phyloP scores from a whole-genome alignment of 2,888 invertebrate genomes.

The Euplexia lucipara region DNA sequence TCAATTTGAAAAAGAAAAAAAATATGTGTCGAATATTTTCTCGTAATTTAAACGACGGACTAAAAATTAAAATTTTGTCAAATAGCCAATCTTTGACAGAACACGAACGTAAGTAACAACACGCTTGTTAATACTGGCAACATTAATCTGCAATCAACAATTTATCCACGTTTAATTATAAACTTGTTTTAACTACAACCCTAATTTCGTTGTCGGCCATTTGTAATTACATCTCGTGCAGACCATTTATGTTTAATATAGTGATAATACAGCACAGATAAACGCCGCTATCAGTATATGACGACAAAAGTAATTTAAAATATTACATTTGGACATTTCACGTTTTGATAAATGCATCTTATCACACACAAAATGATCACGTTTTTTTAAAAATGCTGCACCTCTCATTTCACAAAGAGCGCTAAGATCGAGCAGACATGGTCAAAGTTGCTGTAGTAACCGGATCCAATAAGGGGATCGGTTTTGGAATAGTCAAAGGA shows the following conservation, averaged over 20 bases:
- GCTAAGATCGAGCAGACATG: constrained; percentile 28
- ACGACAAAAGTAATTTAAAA: constrained; percentile 3
- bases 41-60: too few relatives aligned
- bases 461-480: constrained; percentile 93
- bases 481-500: constrained; percentile 91
- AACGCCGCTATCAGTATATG: not conserved
- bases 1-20: too few relatives aligned
- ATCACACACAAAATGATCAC: not conserved
- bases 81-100: constrained; percentile 6
- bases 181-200: constrained; percentile 25
- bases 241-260: constrained; percentile 16
- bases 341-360: too few relatives aligned
- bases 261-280: constrained; percentile 32
- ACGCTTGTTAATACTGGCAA: not conserved
- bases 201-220: constrained; percentile 31
- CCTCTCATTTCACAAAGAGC: constrained; percentile 12
- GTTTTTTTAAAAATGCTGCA: not conserved
- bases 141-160: constrained; percentile 18
- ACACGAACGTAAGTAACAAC: not conserved
- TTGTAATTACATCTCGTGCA: constrained; percentile 31
- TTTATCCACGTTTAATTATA: constrained; percentile 38
- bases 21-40: too few relatives aligned
- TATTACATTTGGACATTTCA: not conserved
- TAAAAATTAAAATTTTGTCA: too few relatives aligned
- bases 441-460: constrained; percentile 86